Evolutionary conservation across 2,797 vertebrate genomes (phyloP), one percentile per base, ranked within the genome.

Genomic region (Naso thynnoides): DNA sequence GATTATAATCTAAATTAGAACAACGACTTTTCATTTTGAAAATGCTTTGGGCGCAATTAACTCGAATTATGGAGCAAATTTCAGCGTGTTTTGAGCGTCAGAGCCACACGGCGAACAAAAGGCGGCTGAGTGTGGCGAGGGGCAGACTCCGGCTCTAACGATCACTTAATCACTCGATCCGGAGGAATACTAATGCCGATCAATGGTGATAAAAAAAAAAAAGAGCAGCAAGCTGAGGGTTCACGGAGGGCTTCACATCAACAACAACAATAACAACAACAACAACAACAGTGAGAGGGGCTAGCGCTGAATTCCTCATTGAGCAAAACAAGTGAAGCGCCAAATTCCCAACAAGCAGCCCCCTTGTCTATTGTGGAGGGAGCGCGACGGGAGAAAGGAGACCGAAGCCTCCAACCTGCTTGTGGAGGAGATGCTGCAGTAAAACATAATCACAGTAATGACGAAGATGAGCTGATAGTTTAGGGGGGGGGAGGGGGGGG

Each of bases 301-400:
- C 31, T 1, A 33, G 16, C 47, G 19, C 24, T 47, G 62, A 75
- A 86, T 66, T 69, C 70, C 55, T 78, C 82, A 86, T 84, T 84
- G 82, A 92, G 86, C 73, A 73, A 85, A 90, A 90, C 83, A 86
- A 91, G 80, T 74, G 68, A 74, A 81, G 87, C 89, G 81, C 86
- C 81, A 84, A 77, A 84, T 83, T 52, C 79, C 67, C 88, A 81
- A 85, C 88, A 86, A 85, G 83, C 86, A 53, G 68, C 72, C 48
- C 39, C 69, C 55, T 68, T 75, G 84, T 87, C 85, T 86, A 75
- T 76, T 85, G 87, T 83, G 73, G 57, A 52, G 79, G 66, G 18
- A 5, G 48, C 29, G 41, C 16, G 23, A 24, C 11, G 18, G 58
- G 61, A 57, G 55, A 19, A 27, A 6, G 29, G 66, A 67, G 21